These are phyloP conservation scores for Melieria omissa DNA, from an alignment of 2,888 invertebrate species.

Conservation along the genomic window DNA sequence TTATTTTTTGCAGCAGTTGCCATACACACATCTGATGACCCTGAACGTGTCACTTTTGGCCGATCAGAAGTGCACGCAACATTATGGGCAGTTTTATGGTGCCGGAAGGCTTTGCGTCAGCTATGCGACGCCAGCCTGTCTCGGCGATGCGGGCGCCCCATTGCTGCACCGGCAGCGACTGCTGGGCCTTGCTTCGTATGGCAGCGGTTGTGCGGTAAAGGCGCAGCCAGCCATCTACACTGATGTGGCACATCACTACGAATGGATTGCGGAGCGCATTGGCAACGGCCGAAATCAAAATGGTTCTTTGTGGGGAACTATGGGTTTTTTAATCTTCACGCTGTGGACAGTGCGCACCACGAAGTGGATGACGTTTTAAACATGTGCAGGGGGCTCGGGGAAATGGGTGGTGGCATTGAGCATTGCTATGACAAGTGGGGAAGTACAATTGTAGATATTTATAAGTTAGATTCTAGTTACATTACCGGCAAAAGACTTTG, in stretches of 20 bases:
- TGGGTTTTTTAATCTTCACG: constrained; percentile 56
- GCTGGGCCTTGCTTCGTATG: constrained; percentile 37
- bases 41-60: constrained; percentile 36
- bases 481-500: no score
- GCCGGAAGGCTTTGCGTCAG: constrained; percentile 41
- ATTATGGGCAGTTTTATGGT: constrained; percentile 32
- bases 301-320: constrained; percentile 58
- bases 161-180: constrained; percentile 40
- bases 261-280: constrained; percentile 54
- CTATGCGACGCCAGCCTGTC: constrained; percentile 9
- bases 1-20: constrained; percentile 33
- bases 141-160: constrained; percentile 42
- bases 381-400: not conserved
- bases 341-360: constrained; percentile 49
- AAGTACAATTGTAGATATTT: no score
- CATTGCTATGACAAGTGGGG: no score
- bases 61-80: constrained; percentile 33
- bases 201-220: constrained; percentile 2
- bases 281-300: constrained; percentile 56
- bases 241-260: constrained; percentile 40
- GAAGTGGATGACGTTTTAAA: constrained; percentile 26
- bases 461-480: no score
- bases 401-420: no score
- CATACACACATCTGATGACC: constrained; percentile 38
- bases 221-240: constrained; percentile 36